Evolutionary conservation across 2,113 vertebrate genomes (phyloP).

Genomic region (Scatophagus argus): DNA sequence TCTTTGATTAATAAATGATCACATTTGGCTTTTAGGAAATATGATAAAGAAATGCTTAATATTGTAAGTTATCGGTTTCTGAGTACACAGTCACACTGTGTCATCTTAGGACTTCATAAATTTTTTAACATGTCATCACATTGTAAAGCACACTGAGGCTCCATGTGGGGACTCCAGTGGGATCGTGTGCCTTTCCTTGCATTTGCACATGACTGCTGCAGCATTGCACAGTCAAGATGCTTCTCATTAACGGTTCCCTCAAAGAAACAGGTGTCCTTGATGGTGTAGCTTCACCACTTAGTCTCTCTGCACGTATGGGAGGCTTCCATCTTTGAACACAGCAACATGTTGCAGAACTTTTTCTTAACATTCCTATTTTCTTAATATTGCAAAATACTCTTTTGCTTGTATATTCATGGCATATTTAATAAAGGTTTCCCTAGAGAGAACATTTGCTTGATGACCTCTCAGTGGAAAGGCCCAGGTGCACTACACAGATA

Average conservation of each 20-base stretch:
- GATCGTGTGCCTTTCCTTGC: conserved; percentile 3
- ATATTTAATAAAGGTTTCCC: conserved; percentile 46
- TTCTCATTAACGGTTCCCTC: conserved; percentile 51
- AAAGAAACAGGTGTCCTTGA: conserved; percentile 77
- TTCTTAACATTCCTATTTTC: conserved; percentile 23
- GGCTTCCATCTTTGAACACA: conserved; percentile 33
- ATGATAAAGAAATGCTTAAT: conserved; percentile 14
- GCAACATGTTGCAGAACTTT: conserved; percentile 48
- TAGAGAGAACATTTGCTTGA: conserved; percentile 45
- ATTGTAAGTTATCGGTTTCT: conserved; percentile 3
- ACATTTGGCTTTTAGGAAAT: conserved; percentile 41
- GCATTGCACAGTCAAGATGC: conserved; percentile 35
- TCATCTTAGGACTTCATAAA: conserved; percentile 43
- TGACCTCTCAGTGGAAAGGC: conserved; percentile 60
- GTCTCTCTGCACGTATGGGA: conserved; percentile 55
- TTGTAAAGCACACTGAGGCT: conserved; percentile 9
- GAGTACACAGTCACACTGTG: conserved; percentile 30
- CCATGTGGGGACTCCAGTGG: conserved; percentile 3
- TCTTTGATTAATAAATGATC: conserved; percentile 75
- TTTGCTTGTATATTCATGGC: conserved; percentile 43
- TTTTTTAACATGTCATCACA: conserved; percentile 26
- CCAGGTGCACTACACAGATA: conserved; percentile 59
- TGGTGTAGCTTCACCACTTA: conserved; percentile 40
- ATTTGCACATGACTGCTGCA: conserved; percentile 51
- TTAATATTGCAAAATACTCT: conserved; percentile 41